Percentiles rank a stretch among this genome's conserved stretches.
Conservation (phyloP, 2,113 vertebrate species). For the Mugil cephalus region DNA sequence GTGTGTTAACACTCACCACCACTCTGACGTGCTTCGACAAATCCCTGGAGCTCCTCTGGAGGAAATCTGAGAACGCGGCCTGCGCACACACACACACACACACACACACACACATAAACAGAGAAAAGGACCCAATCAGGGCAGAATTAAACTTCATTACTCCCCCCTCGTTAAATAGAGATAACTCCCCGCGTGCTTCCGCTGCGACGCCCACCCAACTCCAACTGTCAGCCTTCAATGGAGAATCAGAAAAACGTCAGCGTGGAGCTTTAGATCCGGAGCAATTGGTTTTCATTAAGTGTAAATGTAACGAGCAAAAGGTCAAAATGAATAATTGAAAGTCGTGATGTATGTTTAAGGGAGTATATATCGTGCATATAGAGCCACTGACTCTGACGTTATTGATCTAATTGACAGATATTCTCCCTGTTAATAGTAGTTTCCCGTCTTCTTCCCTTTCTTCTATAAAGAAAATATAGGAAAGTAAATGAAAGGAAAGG, state of each 20-base stretch:
- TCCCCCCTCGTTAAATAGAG: constrained; percentile 58
- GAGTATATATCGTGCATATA: too few species aligned
- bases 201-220: constrained; percentile 12
- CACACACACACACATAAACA: constrained; percentile 39
- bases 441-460: too few species aligned
- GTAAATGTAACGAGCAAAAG: background rate
- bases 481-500: too few species aligned
- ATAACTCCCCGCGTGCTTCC: constrained; percentile 35
- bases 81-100: constrained; percentile 65
- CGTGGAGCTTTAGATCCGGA: background rate
- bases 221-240: background rate
- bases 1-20: constrained; percentile 89
- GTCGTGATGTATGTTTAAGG: too few species aligned
- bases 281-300: background rate
- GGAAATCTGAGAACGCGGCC: constrained; percentile 98
- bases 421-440: too few species aligned
- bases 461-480: too few species aligned
- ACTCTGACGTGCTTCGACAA: constrained; percentile 97
- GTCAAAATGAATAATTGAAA: background rate
- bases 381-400: background rate
- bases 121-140: constrained; percentile 40
- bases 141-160: constrained; percentile 58
- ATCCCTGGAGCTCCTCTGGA: constrained; percentile 96
- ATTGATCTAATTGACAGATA: background rate
- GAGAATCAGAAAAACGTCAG: background rate